These are phyloP conservation scores for Patiria miniata DNA, from an alignment of 35 echinoderm and acorn worm genomes.

Conservation along the genomic window DNA sequence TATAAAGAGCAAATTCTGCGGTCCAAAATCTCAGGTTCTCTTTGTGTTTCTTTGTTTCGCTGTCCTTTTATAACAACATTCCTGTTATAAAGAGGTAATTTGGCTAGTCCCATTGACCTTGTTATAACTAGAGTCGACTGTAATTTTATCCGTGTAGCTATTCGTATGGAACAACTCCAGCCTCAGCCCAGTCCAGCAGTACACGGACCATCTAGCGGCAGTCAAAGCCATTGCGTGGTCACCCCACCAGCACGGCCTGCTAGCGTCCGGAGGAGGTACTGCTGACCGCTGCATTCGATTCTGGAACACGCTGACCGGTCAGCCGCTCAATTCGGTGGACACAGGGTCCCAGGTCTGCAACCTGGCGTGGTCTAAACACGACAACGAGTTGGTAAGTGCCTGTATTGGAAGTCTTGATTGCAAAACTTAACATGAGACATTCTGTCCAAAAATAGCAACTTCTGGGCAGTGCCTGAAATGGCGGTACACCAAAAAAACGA, in stretches of 20 bases:
- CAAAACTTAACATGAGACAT: not conserved
- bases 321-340: constrained; percentile 90
- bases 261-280: constrained; percentile 94
- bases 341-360: constrained; percentile 99
- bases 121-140: too few relatives aligned
- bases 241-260: constrained; percentile 93
- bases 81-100: too few relatives aligned
- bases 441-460: not conserved
- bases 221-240: constrained; percentile 99
- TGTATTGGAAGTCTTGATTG: too few relatives aligned
- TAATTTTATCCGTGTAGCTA: constrained; percentile 42
- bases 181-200: constrained; percentile 74
- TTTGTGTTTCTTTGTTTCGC: too few relatives aligned
- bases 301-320: constrained; percentile 85
- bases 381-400: constrained; percentile 92
- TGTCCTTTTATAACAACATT: too few relatives aligned
- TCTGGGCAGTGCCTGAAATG: not conserved
- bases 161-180: constrained; percentile 99
- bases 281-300: constrained; percentile 95
- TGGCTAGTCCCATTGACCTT: too few relatives aligned
- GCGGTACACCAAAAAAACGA: too few relatives aligned
- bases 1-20: too few relatives aligned
- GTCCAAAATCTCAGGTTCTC: too few relatives aligned
- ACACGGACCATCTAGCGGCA: constrained; percentile 88
- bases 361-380: constrained; percentile 99